Conservation (phyloP, 2,797 vertebrate species). For the Sardinella longiceps region DNA sequence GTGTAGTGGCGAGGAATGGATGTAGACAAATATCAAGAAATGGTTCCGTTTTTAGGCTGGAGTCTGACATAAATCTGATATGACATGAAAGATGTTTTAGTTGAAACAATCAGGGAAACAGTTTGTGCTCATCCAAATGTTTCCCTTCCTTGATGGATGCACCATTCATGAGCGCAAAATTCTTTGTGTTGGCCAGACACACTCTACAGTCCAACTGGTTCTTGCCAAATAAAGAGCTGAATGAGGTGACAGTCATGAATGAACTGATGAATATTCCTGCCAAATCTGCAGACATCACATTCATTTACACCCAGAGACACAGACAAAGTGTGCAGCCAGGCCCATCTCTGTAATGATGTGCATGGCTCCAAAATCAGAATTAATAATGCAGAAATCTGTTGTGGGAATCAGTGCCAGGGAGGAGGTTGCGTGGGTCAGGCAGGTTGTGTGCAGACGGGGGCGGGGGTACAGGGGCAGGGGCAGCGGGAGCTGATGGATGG, state of each 20-base stretch:
- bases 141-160: background rate
- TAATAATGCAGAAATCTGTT: slow-evolving; percentile 11
- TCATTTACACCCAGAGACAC: slow-evolving; percentile 17
- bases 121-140: background rate
- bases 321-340: background rate
- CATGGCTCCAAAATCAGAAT: background rate
- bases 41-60: background rate
- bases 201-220: slow-evolving; percentile 35
- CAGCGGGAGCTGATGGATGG: slow-evolving; percentile 40
- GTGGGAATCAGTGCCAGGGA: slow-evolving; percentile 14
- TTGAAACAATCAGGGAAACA: too few species aligned
- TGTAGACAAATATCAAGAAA: background rate
- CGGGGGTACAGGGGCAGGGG: background rate
- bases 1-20: background rate
- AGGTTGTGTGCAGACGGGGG: slow-evolving; percentile 33
- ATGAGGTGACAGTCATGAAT: slow-evolving; percentile 43
- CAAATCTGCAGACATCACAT: slow-evolving; percentile 27
- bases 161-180: slow-evolving; percentile 24
- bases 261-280: slow-evolving; percentile 39
- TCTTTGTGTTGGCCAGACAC: slow-evolving; percentile 47
- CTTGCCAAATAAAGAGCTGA: slow-evolving; percentile 40
- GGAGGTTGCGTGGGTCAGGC: slow-evolving; percentile 24
- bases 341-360: slow-evolving; percentile 22
- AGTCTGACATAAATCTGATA: background rate
- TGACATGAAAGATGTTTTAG: background rate